Evolutionary conservation across 2,888 invertebrate genomes (phyloP).

Genomic region (Eupithecia tripunctaria): DNA sequence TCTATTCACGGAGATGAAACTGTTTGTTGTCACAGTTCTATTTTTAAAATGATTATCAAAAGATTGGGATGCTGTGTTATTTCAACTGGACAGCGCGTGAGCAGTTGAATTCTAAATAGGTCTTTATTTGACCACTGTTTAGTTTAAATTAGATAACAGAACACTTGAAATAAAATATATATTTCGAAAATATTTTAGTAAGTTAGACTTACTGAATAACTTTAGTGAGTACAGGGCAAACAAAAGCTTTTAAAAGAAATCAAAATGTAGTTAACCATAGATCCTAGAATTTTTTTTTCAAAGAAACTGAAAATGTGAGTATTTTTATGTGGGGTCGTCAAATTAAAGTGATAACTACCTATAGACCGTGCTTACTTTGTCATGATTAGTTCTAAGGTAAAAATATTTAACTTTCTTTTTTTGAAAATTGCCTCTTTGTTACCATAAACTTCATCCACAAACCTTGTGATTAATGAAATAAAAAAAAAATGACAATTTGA

Average conservation of each 20-base stretch:
- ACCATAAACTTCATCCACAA: neutral
- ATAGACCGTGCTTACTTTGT: too few relatives aligned
- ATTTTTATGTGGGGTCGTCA: too few relatives aligned
- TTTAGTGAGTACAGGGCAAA: neutral
- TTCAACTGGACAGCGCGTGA: constrained; percentile 79
- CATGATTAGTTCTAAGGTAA: too few relatives aligned
- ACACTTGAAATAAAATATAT: neutral
- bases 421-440: too few relatives aligned
- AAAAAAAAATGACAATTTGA: neutral
- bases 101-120: constrained; percentile 68
- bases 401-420: too few relatives aligned
- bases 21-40: constrained; percentile 45
- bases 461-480: neutral
- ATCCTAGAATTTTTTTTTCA: too few relatives aligned
- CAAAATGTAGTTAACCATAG: too few relatives aligned
- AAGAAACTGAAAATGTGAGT: too few relatives aligned
- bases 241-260: too few relatives aligned
- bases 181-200: neutral
- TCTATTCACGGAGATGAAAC: constrained; percentile 29
- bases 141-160: constrained; percentile 8
- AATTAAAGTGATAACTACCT: too few relatives aligned
- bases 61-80: constrained; percentile 79
- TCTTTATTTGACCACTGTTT: constrained; percentile 35
- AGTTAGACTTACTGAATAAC: neutral
- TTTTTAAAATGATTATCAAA: constrained; percentile 62